These are phyloP conservation scores for Pseudomyrmex pallidus DNA, from an alignment of 1,140 invertebrate species.

Conservation along the genomic window DNA sequence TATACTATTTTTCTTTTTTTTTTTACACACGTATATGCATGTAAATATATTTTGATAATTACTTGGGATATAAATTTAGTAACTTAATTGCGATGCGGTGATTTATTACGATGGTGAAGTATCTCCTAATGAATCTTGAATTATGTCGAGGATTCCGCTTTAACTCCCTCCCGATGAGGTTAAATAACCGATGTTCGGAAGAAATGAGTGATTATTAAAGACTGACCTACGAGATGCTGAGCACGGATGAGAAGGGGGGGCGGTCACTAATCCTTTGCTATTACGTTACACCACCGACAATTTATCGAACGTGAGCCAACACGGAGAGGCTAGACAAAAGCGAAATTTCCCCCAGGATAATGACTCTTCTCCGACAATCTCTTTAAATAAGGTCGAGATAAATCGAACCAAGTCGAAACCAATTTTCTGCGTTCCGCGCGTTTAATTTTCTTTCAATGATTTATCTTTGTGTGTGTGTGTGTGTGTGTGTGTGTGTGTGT, in stretches of 20 bases:
- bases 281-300: constrained; percentile 73
- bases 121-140: constrained; percentile 43
- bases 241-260: constrained; percentile 57
- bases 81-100: neutral
- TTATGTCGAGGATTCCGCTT: constrained; percentile 56
- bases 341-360: constrained; percentile 69
- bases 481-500: too few relatives aligned
- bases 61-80: neutral
- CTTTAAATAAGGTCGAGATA: constrained; percentile 56
- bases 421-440: constrained; percentile 32
- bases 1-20: neutral
- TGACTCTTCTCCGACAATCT: constrained; percentile 67
- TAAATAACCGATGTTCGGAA: constrained; percentile 58
- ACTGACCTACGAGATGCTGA: constrained; percentile 63
- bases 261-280: constrained; percentile 70
- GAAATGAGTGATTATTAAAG: constrained; percentile 68
- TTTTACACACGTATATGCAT: neutral
- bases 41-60: neutral
- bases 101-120: neutral
- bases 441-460: constrained; percentile 24
- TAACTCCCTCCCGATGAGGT: constrained; percentile 52
- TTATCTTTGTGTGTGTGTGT: neutral
- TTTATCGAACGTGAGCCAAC: constrained; percentile 71
- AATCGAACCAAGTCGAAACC: constrained; percentile 53
- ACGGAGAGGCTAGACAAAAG: constrained; percentile 59